Conservation (phyloP, 2,888 invertebrate genomes). For the Cheilosia scutellata region DNA sequence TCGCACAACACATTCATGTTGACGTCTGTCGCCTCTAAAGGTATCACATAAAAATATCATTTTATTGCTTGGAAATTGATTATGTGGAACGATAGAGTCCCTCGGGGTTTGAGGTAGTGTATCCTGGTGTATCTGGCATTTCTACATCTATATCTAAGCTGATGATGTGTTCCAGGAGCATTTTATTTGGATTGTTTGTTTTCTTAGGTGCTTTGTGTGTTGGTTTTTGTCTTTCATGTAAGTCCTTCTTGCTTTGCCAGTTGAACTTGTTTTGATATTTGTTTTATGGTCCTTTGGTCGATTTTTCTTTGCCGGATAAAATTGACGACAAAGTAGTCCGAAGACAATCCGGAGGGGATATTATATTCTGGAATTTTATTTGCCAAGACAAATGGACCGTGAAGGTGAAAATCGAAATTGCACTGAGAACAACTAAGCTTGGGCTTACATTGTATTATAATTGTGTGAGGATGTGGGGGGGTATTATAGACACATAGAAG, state of each 20-base stretch:
- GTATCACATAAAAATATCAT: constrained; percentile 72
- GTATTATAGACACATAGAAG: background rate
- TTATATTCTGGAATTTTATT: constrained; percentile 40
- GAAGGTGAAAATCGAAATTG: constrained; percentile 65
- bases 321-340: constrained; percentile 22
- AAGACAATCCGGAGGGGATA: constrained; percentile 10
- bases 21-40: constrained; percentile 51
- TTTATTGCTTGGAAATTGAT: constrained; percentile 74
- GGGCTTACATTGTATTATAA: constrained; percentile 11
- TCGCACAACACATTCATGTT: constrained; percentile 14
- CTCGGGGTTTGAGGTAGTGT: constrained; percentile 7
- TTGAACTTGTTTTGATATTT: constrained; percentile 42
- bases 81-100: constrained; percentile 59
- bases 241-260: background rate
- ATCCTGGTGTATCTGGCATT: background rate
- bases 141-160: constrained; percentile 35
- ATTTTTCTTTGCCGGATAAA: constrained; percentile 38
- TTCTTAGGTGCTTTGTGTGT: background rate
- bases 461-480: background rate
- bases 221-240: background rate
- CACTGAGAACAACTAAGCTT: constrained; percentile 29
- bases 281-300: constrained; percentile 40
- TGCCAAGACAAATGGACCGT: constrained; percentile 58
- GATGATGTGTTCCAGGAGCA: constrained; percentile 48
- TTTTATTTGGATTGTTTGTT: constrained; percentile 31